Conservation (phyloP, 2,797 vertebrate species). For the Enteromius radiatus region DNA sequence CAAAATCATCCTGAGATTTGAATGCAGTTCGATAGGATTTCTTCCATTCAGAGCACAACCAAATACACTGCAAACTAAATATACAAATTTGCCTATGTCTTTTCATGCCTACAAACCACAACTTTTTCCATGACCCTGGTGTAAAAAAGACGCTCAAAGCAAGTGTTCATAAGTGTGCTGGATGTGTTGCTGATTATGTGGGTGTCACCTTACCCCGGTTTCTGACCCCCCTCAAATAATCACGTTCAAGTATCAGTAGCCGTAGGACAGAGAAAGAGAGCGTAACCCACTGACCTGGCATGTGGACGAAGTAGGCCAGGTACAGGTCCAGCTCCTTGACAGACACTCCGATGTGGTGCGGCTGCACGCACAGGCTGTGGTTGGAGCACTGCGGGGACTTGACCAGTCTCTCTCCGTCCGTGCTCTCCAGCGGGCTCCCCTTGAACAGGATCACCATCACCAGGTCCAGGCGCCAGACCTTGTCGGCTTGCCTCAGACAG, state of each 20-base stretch:
- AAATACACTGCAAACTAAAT: not conserved
- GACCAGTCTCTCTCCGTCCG: slow-evolving; percentile 91
- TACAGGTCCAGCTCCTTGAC: slow-evolving; percentile 97
- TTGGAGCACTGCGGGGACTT: slow-evolving; percentile 95
- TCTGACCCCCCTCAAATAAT: not conserved
- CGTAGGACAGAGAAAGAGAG: slow-evolving; percentile 18
- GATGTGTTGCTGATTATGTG: slow-evolving; percentile 27
- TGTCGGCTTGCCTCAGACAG: slow-evolving; percentile 94
- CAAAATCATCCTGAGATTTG: not conserved
- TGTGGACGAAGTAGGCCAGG: slow-evolving; percentile 95
- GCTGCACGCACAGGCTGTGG: slow-evolving; percentile 92
- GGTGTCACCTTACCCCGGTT: slow-evolving; percentile 5
- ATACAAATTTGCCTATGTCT: not conserved
- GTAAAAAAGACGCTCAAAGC: not conserved
- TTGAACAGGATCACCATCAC: slow-evolving; percentile 98
- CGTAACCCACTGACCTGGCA: slow-evolving; percentile 86
- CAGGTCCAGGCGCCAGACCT: slow-evolving; percentile 96
- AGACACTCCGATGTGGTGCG: slow-evolving; percentile 95
- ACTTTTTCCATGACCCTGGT: not conserved
- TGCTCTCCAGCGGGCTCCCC: slow-evolving; percentile 95
- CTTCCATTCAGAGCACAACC: not conserved
- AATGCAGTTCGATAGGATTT: not conserved
- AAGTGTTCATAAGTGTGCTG: not conserved
- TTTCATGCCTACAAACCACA: too few relatives aligned
- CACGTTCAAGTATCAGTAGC: slow-evolving; percentile 3